Evolutionary conservation across 1,140 invertebrate species (phyloP).

Genomic region (Drosophila parabipectinata): DNA sequence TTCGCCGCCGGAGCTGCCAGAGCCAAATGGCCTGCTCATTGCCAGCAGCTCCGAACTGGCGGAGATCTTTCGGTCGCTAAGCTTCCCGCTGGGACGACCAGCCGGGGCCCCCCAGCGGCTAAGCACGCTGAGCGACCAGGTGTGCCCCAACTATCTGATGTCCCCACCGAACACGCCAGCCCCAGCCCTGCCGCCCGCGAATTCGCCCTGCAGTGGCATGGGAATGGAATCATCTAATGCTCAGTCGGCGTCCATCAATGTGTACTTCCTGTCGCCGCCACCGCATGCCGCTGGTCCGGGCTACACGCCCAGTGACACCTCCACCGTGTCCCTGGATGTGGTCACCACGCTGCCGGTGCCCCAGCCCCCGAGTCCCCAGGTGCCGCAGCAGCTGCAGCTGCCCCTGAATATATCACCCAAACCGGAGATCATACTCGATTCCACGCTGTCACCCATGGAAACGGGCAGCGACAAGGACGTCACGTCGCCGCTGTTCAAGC

Average conservation of each 20-base stretch:
- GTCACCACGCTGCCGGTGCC: conserved; percentile 72
- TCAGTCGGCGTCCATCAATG: conserved; percentile 72
- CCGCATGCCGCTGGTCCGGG: conserved; percentile 62
- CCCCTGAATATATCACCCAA: conserved; percentile 71
- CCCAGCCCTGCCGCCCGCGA: conserved; percentile 6
- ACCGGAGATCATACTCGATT: conserved; percentile 83
- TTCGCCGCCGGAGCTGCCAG: conserved; percentile 70
- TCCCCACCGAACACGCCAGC: conserved; percentile 81
- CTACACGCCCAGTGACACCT: conserved; percentile 71
- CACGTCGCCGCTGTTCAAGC: conserved; percentile 75
- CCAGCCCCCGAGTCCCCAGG: conserved; percentile 12
- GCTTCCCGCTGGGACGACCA: conserved; percentile 68
- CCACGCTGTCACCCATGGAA: conserved; percentile 78
- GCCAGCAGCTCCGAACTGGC: conserved; percentile 74
- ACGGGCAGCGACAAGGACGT: conserved; percentile 67
- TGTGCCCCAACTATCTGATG: conserved; percentile 76
- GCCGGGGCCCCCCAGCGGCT: conserved; percentile 61
- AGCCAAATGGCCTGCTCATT: conserved; percentile 68
- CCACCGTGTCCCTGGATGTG: conserved; percentile 79
- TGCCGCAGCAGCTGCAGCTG: conserved; percentile 4
- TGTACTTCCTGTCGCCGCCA: conserved; percentile 82
- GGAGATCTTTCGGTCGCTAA: conserved; percentile 79
- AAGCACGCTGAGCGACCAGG: conserved; percentile 81
- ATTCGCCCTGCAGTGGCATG: conserved; percentile 4
- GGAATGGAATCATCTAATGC: conserved; percentile 24